Base-by-base conservation (phyloP, 2,888 invertebrate genomes). In the Andrena fulva region DNA sequence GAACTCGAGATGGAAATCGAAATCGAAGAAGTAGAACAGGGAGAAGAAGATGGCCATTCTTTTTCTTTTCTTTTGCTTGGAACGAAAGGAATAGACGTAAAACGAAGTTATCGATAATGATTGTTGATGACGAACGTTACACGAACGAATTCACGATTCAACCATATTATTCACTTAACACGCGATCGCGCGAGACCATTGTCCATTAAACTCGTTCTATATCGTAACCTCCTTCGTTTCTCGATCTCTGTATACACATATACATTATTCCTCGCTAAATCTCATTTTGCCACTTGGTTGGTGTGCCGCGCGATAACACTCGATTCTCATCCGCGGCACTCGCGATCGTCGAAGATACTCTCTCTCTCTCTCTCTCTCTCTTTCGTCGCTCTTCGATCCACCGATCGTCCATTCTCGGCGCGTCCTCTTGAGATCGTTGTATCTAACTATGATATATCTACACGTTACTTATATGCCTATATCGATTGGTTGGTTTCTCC, bases 381-480 rank as follows among this genome's bases (percentile, higher is more conserved):
- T 33, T 33, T 68, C 29, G 29, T 75, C 33, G 76, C 63, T 20
- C 42, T 62, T 60, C 77, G 71, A 67, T 59, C 48, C 62, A 64
- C 90, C 91, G 87, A 92, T 91, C 82, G 71, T 84, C 84, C 90
- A 90, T 75, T 71, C 71, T 78, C 29, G 60, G 74, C 90, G 91
- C 91, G 90, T 91, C 90, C 87, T 91, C 89, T 91, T 93, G 92
- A 93, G 93, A 93, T 93, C 93, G 92, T 93, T 93, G 92, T 93
- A 93, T 92, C 92, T 93, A 93, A 91, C 93, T 93, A 92, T 93
- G 93, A 92, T 93, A 93, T 93, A 93, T 93, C 93, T 93, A 93
- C 92, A 93, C 85, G 89, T 91, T 92, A 92, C 91, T 91, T 93
- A 91, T 90, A 91, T 80, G 89, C 88, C 91, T 91, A 91, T 90